Conservation (phyloP, 2,113 vertebrate genomes). For the Hemichromis elongatus region DNA sequence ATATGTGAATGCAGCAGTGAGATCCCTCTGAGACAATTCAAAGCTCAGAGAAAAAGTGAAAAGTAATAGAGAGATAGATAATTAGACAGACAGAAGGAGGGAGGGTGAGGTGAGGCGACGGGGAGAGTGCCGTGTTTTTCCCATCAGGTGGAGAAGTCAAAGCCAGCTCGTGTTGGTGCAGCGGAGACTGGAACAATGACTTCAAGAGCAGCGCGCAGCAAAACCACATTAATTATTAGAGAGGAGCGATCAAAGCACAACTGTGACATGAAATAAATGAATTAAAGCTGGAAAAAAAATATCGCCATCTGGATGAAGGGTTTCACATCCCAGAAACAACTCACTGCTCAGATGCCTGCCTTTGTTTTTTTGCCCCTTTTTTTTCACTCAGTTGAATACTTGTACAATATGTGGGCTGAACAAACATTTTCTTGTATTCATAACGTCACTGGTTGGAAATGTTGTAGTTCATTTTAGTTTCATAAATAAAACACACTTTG, state of each 20-base stretch:
- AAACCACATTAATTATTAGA: constrained; percentile 74
- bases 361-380: constrained; percentile 7
- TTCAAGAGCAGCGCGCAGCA: constrained; percentile 64
- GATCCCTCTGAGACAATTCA: constrained; percentile 49
- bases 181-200: constrained; percentile 65
- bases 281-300: constrained; percentile 67
- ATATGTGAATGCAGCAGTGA: constrained; percentile 12
- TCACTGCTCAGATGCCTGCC: constrained; percentile 34
- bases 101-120: neutral
- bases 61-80: constrained; percentile 25
- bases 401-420: neutral
- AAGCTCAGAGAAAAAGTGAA: constrained; percentile 31
- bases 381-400: neutral
- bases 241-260: constrained; percentile 69
- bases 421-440: neutral
- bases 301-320: constrained; percentile 65
- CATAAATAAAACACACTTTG: neutral
- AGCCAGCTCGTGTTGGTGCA: constrained; percentile 49
- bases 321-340: constrained; percentile 58
- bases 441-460: neutral
- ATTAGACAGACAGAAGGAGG: constrained; percentile 24
- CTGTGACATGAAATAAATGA: constrained; percentile 74
- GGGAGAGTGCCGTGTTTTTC: constrained; percentile 5
- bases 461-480: neutral
- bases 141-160: constrained; percentile 68